Evolutionary conservation across 2,888 invertebrate species (phyloP), one percentile per base, ranked within the genome.

Genomic region (Drosophila mayaguana): DNA sequence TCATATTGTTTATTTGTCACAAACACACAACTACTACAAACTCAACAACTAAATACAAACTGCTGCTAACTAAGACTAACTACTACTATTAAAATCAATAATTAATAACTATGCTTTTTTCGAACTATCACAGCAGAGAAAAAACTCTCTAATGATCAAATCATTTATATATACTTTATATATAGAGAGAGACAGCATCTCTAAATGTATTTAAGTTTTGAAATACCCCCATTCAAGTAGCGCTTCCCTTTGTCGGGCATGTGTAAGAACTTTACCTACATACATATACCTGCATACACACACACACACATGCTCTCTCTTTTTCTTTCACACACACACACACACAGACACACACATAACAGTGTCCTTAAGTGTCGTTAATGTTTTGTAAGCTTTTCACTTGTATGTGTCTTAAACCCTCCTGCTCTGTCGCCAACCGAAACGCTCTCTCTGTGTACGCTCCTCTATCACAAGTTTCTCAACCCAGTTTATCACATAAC

Each of bases 1-100:
- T 87, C 83, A 88, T 87, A 74, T 70, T 86, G 65, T 83, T 79
- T 76, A 73, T 74, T 78, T 85, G 55, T 65, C 60, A 67, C 63
- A 46, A 78, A 36, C 25, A 56, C 83, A 77, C 78, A 14, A 36
- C 36, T 50, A 64, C 64, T 67, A 40, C 42, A 57, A 63, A 43
- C 63, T 38, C 60, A 48, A 69, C 53, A 42, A 69, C 48, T 40
- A 36, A 36, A 51, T 45, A 62, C 57, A 40, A 73, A 62, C 62
- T 59, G 62, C 61, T 56, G 46, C 65, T 68, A 59, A 56, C 63
- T 64, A 67, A 71, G 48, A 64, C 18, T 62, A 62, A 53, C 55
- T 57, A 38, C 51, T 67, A 36, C 55, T 67, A 51, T 61, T 71
- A 16, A 53, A 54, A 54, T 54, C 66, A 78, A 62, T 78, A 70